Conservation (phyloP, 1,140 invertebrate species). For the Radopholus similis region DNA sequence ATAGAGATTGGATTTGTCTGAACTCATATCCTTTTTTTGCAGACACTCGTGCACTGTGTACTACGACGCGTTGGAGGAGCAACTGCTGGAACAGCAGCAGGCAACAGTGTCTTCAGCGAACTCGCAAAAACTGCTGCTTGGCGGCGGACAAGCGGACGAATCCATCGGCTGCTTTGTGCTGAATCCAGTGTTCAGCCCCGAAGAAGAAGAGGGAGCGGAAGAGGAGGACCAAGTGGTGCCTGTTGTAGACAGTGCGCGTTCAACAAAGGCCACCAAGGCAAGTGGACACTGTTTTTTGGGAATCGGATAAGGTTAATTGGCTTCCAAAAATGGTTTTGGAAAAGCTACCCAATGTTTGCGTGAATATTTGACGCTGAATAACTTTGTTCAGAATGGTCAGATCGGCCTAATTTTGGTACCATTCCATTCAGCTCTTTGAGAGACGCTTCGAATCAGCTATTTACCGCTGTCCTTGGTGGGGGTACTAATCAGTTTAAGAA, state of each 20-base stretch:
- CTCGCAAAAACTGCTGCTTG: not conserved
- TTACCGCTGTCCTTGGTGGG: too few species aligned
- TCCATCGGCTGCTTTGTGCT: not conserved
- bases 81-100: not conserved
- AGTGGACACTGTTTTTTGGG: not conserved
- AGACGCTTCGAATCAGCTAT: too few species aligned
- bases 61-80: not conserved
- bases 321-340: not conserved
- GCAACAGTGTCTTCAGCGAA: not conserved
- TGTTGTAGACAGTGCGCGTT: too few species aligned
- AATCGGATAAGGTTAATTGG: not conserved
- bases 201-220: not conserved
- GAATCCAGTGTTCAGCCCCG: not conserved
- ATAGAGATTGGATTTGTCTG: too few species aligned
- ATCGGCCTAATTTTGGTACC: too few species aligned
- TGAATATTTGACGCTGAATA: not conserved
- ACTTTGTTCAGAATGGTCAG: too few species aligned
- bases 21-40: too few species aligned
- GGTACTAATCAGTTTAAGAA: too few species aligned
- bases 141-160: not conserved
- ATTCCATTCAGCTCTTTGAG: too few species aligned
- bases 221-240: too few species aligned
- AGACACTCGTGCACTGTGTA: constrained; percentile 6
- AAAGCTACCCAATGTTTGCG: not conserved
- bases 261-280: not conserved